Conservation (phyloP, 1,140 invertebrate species). For the Onthophagus taurus region DNA sequence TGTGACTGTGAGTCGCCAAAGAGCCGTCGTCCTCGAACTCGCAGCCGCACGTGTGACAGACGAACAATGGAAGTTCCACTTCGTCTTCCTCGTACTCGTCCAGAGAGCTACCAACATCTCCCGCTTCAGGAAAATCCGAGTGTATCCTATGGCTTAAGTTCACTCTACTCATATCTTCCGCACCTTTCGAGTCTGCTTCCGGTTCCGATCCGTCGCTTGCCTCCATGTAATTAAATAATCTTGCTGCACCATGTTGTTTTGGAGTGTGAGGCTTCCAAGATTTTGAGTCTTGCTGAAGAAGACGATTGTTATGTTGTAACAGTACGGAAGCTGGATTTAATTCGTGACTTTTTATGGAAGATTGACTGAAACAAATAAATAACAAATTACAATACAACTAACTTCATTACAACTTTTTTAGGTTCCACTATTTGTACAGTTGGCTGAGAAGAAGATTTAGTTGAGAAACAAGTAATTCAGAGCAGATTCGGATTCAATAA, state of each 20-base stretch:
- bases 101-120: conserved; percentile 37
- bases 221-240: conserved; percentile 49
- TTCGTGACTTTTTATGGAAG: conserved; percentile 15
- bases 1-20: conserved; percentile 39
- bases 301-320: conserved; percentile 29
- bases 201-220: conserved; percentile 47
- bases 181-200: conserved; percentile 40
- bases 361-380: background rate
- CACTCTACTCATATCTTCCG: conserved; percentile 66
- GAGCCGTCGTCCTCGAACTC: conserved; percentile 44
- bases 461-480: no score
- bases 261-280: conserved; percentile 34
- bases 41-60: conserved; percentile 44
- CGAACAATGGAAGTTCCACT: conserved; percentile 36
- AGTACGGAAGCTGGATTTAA: conserved; percentile 25
- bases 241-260: conserved; percentile 45
- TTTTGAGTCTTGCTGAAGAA: conserved; percentile 29
- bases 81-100: conserved; percentile 43
- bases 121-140: conserved; percentile 43
- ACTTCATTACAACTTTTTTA: no score
- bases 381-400: no score
- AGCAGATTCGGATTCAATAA: no score
- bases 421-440: no score
- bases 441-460: no score
- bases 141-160: conserved; percentile 65